These are phyloP conservation scores for Greenwoodochromis staneri DNA, from an alignment of 2,113 vertebrate species.

Conservation along the genomic window DNA sequence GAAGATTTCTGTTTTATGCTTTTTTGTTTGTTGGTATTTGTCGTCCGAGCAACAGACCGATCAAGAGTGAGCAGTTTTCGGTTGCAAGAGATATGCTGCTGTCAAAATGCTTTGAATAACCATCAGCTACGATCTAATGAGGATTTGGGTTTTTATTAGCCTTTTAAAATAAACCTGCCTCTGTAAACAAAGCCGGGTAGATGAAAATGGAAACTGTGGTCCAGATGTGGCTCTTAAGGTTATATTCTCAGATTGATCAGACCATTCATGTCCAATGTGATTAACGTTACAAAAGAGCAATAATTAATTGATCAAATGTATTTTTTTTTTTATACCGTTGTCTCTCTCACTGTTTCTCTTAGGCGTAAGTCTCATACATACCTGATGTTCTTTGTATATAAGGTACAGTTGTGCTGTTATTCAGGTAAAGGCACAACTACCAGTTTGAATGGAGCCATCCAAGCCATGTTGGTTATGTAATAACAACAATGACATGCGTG, in stretches of 20 bases:
- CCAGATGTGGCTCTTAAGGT: not conserved
- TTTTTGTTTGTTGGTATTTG: not conserved
- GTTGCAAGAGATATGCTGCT: not conserved
- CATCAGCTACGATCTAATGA: not conserved
- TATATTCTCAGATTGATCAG: not conserved
- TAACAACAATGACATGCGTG: constrained; percentile 5
- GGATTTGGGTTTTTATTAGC: not conserved
- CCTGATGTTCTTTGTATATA: not conserved
- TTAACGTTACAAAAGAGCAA: not conserved
- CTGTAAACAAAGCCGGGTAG: not conserved
- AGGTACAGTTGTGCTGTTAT: not conserved
- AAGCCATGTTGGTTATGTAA: not conserved
- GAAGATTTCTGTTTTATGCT: not conserved
- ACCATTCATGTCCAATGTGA: not conserved
- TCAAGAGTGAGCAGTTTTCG: fast-evolving
- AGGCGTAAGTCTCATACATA: not conserved
- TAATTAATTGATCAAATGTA: not conserved
- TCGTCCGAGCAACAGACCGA: not conserved
- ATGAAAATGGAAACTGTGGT: not conserved
- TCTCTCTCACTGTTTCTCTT: not conserved
- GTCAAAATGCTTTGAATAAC: not conserved
- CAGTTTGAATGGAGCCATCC: not conserved
- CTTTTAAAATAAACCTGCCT: not conserved
- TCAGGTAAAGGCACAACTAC: not conserved
- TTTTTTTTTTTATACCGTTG: not conserved